phyloP scores from a whole-genome alignment of 2,888 invertebrate genomes.

The Gymnosoma rotundatum region DNA sequence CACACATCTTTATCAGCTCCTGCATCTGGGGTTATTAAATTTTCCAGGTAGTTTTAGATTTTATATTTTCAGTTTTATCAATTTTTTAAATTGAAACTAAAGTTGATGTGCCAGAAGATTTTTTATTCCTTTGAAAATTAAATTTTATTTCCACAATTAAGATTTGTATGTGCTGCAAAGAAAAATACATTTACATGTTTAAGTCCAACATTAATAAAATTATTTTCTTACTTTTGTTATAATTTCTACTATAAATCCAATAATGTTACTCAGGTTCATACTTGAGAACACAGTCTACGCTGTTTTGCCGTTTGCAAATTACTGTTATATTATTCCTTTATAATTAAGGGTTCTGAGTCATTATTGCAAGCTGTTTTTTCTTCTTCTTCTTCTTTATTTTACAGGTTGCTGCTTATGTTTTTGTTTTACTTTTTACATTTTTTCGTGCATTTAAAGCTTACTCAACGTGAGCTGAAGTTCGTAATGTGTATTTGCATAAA shows the following conservation, averaged over 20 bases:
- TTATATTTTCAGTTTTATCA: no score
- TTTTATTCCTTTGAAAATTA: no score
- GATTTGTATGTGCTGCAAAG: no score
- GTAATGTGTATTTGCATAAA: constrained; percentile 41
- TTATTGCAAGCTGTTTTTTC: constrained; percentile 19
- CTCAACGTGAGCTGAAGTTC: background rate
- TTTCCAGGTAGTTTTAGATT: no score
- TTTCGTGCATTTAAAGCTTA: background rate
- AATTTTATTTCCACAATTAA: no score
- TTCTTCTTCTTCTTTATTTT: background rate
- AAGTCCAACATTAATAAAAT: background rate
- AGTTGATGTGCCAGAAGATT: no score
- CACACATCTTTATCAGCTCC: no score
- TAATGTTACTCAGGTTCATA: background rate
- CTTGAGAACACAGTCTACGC: no score
- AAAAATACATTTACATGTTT: background rate
- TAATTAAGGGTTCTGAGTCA: constrained; percentile 11
- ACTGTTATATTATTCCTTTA: background rate
- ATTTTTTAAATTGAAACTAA: no score
- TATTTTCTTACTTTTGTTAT: background rate
- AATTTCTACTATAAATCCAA: background rate
- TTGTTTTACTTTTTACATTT: background rate
- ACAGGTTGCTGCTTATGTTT: constrained; percentile 2
- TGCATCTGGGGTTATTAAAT: no score
- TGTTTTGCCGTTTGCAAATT: background rate